Conservation (phyloP, 2,113 vertebrate genomes). For the Hepsetus odoe region DNA sequence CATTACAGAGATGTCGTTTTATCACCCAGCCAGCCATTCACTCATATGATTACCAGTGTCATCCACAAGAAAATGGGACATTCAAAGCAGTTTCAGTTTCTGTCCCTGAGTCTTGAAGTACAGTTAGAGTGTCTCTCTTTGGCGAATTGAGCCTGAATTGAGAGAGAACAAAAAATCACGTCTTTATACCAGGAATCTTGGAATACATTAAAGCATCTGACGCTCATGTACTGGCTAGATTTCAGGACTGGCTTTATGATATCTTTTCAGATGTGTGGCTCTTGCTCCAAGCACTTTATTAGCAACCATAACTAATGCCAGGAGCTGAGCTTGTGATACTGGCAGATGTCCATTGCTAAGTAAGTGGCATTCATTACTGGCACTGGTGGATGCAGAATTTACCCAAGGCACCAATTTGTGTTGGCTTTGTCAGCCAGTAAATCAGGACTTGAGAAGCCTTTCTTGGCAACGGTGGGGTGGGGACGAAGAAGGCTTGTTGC, state of each 20-base stretch:
- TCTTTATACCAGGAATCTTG: neutral
- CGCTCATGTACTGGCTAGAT: neutral
- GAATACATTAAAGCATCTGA: neutral
- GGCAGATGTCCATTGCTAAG: neutral
- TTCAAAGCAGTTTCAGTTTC: slow-evolving; percentile 4
- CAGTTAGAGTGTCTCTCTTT: neutral
- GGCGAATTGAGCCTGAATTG: neutral
- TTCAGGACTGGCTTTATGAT: neutral
- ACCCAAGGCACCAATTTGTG: neutral
- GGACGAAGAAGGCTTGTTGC: neutral
- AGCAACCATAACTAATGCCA: neutral
- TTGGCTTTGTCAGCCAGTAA: neutral
- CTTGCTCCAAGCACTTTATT: neutral
- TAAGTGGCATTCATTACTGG: slow-evolving; percentile 5
- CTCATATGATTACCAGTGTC: slow-evolving; percentile 22
- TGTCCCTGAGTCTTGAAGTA: neutral
- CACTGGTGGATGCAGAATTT: neutral
- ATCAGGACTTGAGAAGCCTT: neutral
- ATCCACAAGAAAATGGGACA: slow-evolving; percentile 2
- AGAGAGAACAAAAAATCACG: neutral
- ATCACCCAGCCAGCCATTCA: slow-evolving; percentile 5
- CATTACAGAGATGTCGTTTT: slow-evolving; percentile 9
- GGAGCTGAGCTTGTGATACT: neutral
- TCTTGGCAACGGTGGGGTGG: no score
- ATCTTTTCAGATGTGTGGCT: neutral